Percentiles rank a stretch among this genome's conserved stretches.
These are phyloP conservation scores for Hedychridium roseum DNA, from an alignment of 2,888 invertebrate genomes.

Conservation along the genomic window DNA sequence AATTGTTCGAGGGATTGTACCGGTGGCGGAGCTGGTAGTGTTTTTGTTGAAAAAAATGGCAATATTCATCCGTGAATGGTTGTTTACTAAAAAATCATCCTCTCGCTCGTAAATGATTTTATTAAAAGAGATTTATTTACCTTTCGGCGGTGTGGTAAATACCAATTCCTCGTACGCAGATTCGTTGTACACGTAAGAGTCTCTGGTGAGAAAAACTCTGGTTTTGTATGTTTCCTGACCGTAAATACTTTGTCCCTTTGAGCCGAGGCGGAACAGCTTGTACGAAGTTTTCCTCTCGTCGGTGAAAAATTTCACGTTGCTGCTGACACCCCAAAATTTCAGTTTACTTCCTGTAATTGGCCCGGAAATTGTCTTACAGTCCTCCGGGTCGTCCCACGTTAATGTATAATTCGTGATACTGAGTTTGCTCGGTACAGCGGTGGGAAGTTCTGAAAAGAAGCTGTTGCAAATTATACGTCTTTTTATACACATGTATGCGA, in stretches of 20 bases:
- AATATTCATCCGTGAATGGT: not conserved
- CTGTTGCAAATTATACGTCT: too few species aligned
- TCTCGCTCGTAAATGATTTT: not conserved
- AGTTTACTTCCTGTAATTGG: conserved; percentile 20
- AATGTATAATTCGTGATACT: conserved; percentile 10
- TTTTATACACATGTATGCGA: too few species aligned
- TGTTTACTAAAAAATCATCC: not conserved
- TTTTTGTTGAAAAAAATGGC: not conserved
- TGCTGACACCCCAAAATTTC: conserved; percentile 22
- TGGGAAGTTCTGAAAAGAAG: conserved; percentile 40
- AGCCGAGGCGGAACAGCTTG: not conserved
- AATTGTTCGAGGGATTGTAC: conserved; percentile 30
- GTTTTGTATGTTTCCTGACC: conserved; percentile 34
- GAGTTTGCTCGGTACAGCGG: conserved; percentile 25
- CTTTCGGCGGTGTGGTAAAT: conserved; percentile 31
- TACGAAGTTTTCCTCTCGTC: not conserved
- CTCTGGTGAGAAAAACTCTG: conserved; percentile 25
- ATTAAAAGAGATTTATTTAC: conserved; percentile 21
- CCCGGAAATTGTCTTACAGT: conserved; percentile 42
- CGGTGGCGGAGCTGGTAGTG: conserved; percentile 34
- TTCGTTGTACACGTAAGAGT: conserved; percentile 6
- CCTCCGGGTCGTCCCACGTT: conserved; percentile 34
- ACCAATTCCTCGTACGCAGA: conserved; percentile 6
- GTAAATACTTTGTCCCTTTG: not conserved
- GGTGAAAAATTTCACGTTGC: conserved; percentile 10